These are phyloP conservation scores for Thaumatotibia leucotreta DNA, from an alignment of 1,140 invertebrate genomes.

Conservation along the genomic window DNA sequence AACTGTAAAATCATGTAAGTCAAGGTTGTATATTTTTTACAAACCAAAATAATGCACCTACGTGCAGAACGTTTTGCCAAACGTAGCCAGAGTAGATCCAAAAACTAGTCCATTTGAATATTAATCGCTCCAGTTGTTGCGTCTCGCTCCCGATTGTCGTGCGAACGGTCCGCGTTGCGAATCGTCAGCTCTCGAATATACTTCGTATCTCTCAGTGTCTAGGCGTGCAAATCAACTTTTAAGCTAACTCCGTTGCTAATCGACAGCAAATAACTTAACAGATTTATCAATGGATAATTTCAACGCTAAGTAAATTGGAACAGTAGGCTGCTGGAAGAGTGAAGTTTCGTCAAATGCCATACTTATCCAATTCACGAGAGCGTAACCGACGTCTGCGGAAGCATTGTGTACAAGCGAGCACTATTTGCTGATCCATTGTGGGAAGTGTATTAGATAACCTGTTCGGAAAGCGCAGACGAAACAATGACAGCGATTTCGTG, in stretches of 20 bases:
- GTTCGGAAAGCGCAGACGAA: slow-evolving; percentile 44
- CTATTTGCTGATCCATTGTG: slow-evolving; percentile 43
- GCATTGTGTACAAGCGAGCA: slow-evolving; percentile 42
- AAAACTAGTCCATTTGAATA: slow-evolving; percentile 54
- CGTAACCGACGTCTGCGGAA: slow-evolving; percentile 62
- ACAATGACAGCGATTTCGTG: slow-evolving; percentile 54
- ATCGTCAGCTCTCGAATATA: slow-evolving; percentile 43
- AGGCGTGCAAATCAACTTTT: slow-evolving; percentile 51
- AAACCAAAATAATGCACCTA: slow-evolving; percentile 32
- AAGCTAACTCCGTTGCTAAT: slow-evolving; percentile 49
- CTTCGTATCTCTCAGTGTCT: slow-evolving; percentile 23
- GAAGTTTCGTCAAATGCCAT: slow-evolving; percentile 68
- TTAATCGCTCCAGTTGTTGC: slow-evolving; percentile 59
- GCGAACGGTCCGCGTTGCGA: slow-evolving; percentile 55
- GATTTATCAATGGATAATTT: slow-evolving; percentile 31
- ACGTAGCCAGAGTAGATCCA: slow-evolving; percentile 20
- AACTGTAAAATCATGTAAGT: slow-evolving; percentile 6
- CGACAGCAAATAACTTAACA: slow-evolving; percentile 42
- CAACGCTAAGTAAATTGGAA: slow-evolving; percentile 39
- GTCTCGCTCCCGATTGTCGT: slow-evolving; percentile 61
- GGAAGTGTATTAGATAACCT: slow-evolving; percentile 60
- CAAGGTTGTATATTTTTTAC: slow-evolving; percentile 26
- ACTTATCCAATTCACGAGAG: slow-evolving; percentile 71
- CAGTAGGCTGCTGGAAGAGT: slow-evolving; percentile 51
- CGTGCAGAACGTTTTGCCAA: slow-evolving; percentile 26